Evolutionary conservation across 1,140 invertebrate genomes (phyloP), one percentile per base, ranked within the genome.

Genomic region (Pinna nobilis): DNA sequence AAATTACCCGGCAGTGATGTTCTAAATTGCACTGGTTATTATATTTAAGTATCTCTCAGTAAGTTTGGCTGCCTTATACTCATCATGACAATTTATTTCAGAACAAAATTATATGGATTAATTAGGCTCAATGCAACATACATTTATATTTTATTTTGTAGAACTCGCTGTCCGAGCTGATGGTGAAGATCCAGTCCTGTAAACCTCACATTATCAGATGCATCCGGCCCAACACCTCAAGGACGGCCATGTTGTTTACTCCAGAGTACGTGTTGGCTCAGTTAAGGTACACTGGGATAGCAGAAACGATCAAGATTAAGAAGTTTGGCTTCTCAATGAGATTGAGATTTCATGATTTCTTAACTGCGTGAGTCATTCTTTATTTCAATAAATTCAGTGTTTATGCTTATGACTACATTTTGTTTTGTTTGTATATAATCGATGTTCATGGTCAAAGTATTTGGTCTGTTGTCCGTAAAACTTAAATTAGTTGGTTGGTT

Each of bases 201-300:
- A 57, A 77, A 11, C 84, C 85, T 35, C 86, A 87, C 39, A 87
- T 88, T 50, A 76, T 88, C 2, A 74, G 84, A 32, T 88, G 86
- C 75, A 79, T 88, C 53, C 85, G 83, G 67, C 84, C 86, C 2
- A 88, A 87, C 68, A 74, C 71, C 2, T 57, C 50, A 2, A 80
- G 81, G 55, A 37, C 39, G 3, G 57, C 85, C 15, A 50, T 81
- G 39, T 60, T 64, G 4, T 85, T 82, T 67, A 68, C 77, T 23
- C 35, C 70, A 1, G 70, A 84, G 25, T 82, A 84, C 55, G 77
- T 86, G 0, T 89, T 98, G 23, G 94, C 98, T 74, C 98, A 99
- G 87, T 90, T 99, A 3, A 91, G 74, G 23, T 89, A 89, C 76
- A 87, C 86, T 0, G 88, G 88, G 13, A 80, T 89, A 2, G 25